phyloP scores from a whole-genome alignment of 2,797 vertebrate genomes.

The Rhincodon typus region DNA sequence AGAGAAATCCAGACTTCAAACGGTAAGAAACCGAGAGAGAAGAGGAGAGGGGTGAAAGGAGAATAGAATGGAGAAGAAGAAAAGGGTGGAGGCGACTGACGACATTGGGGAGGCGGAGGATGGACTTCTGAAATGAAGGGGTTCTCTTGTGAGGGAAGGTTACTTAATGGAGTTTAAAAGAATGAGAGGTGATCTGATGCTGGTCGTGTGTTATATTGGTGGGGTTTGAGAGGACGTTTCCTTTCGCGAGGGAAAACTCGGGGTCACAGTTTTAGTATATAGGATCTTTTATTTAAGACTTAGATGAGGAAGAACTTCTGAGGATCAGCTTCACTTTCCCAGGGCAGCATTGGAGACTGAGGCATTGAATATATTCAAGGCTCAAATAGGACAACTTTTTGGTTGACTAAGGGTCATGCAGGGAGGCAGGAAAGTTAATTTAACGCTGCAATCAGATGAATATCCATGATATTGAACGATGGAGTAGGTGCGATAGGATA shows the following conservation, averaged over 20 bases:
- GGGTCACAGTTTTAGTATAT: neutral
- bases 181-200: neutral
- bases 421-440: neutral
- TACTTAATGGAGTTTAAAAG: neutral
- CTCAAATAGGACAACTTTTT: neutral
- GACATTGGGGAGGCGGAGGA: neutral
- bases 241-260: neutral
- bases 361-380: neutral
- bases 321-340: neutral
- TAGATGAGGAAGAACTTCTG: neutral
- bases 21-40: slow-evolving; percentile 11
- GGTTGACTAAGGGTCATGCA: neutral
- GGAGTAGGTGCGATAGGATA: neutral
- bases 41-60: neutral
- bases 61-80: neutral
- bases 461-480: no score
- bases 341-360: neutral
- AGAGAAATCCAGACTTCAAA: neutral
- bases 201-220: no score
- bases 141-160: neutral
- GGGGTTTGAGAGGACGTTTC: neutral
- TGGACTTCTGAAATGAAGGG: neutral
- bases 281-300: neutral
- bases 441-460: neutral
- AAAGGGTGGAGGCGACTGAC: neutral